Evolutionary conservation across 1,140 invertebrate genomes (phyloP).

Genomic region (Subanguina moxae): DNA sequence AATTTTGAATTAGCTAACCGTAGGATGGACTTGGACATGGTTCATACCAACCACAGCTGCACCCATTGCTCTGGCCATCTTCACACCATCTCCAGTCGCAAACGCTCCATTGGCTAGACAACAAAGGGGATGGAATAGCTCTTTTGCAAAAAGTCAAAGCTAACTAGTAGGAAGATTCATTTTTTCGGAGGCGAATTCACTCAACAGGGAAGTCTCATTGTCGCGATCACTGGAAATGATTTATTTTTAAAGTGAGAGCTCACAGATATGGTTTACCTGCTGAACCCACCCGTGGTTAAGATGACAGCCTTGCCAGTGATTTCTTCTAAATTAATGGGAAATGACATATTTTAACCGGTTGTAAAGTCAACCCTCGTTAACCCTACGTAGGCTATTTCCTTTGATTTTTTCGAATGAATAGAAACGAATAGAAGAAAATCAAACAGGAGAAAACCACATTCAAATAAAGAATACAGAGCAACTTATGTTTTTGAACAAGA

Average conservation of each 20-base stretch:
- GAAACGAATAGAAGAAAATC: no score
- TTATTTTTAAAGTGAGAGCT: no score
- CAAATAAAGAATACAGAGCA: no score
- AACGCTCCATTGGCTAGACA: conserved; percentile 45
- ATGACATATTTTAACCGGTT: not conserved
- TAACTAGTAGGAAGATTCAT: conserved; percentile 57
- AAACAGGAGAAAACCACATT: no score
- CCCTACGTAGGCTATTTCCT: no score
- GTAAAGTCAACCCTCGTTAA: not conserved
- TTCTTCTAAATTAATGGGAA: conserved; percentile 28
- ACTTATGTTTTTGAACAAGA: no score
- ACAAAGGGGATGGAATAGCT: not conserved
- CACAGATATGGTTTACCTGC: not conserved
- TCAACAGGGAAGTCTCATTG: conserved; percentile 49
- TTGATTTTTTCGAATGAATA: no score
- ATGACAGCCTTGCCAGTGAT: conserved; percentile 55
- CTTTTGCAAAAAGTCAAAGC: not conserved
- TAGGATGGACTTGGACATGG: conserved; percentile 37
- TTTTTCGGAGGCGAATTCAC: conserved; percentile 52
- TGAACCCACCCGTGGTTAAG: conserved; percentile 54
- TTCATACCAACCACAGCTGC: conserved; percentile 55
- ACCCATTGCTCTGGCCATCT: conserved; percentile 57
- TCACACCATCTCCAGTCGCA: conserved; percentile 60
- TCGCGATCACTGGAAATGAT: conserved; percentile 22
- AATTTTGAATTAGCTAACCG: not conserved